Evolutionary conservation across 2,797 vertebrate genomes (phyloP), one percentile per base, ranked within the genome.

Genomic region (Xenopus petersii): DNA sequence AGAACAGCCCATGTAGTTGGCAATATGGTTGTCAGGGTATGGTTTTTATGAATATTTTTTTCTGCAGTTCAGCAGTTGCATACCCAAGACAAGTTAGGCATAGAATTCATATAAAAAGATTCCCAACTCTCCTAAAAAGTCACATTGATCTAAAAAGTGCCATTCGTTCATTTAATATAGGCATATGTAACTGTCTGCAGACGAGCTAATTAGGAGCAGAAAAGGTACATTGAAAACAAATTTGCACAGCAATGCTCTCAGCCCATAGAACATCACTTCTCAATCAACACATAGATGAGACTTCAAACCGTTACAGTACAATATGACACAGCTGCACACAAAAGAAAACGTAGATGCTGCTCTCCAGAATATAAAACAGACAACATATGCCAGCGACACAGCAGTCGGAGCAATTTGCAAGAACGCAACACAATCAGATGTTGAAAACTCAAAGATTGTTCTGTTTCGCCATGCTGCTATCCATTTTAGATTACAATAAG

Each of bases 281-380:
- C 1, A 21, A 55, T 64, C 21, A 58, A 62, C 64, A 68, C 30
- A 77, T 11, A 65, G 46, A 56, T 36, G 42, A 46, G 36, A 70
- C 56, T 55, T 60, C 68, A 47, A 69, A 65, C 36, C 48, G 60
- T 62, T 69, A 78, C 60, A 76, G 81, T 83, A 85, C 75, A 75
- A 42, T 77, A 81, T 67, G 76, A 84, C 77, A 86, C 86, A 85
- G 71, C 80, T 80, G 67, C 84, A 86, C 83, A 87, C 78, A n/a
- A 10, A 68, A 46, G 26, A 85, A 86, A 80, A n/a, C 75, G 74
- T 82, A 84, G 81, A 76, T 84, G 80, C 77, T 74, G 69, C 77
- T 73, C 30, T 80, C 63, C 79, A 80, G 67, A 60, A 82, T 64
- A 81, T 75, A 82, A 82, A 82, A 80, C 80, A 85, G 74, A 84